These are phyloP conservation scores for Ctenodactylus gundi DNA, from an alignment of 2,113 vertebrate genomes.

Conservation along the genomic window DNA sequence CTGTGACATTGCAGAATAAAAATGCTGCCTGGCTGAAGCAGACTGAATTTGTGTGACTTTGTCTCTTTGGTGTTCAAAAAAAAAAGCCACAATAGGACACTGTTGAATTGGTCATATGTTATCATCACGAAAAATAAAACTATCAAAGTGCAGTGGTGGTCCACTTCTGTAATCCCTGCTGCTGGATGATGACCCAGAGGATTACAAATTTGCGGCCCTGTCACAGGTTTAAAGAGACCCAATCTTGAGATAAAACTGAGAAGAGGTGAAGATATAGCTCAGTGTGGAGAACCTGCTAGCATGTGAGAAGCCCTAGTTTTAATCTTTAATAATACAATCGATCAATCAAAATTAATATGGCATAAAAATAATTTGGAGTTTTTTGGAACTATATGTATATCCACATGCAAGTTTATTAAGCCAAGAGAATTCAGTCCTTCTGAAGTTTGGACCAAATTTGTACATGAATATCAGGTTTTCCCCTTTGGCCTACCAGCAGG, in stretches of 20 bases:
- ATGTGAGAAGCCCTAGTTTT: background rate
- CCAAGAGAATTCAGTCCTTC: background rate
- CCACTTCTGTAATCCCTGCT: background rate
- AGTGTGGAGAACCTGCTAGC: background rate
- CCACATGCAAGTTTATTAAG: background rate
- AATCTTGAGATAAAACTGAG: background rate
- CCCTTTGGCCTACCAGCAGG: too few relatives aligned
- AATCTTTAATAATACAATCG: background rate
- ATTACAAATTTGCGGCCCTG: background rate
- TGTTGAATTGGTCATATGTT: background rate
- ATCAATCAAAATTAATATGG: background rate
- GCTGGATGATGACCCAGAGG: background rate
- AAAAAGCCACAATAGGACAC: background rate
- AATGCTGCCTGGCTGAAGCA: background rate
- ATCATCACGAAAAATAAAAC: slow-evolving; percentile 4
- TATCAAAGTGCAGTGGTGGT: background rate
- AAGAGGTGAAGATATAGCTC: background rate
- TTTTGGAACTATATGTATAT: background rate
- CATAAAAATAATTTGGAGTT: background rate
- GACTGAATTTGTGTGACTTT: background rate
- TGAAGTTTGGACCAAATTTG: background rate
- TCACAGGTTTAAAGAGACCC: background rate
- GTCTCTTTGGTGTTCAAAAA: background rate
- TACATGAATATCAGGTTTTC: background rate
- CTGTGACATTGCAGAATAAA: background rate